phyloP scores from a whole-genome alignment of 2,888 invertebrate species.

The Sesia apiformis region DNA sequence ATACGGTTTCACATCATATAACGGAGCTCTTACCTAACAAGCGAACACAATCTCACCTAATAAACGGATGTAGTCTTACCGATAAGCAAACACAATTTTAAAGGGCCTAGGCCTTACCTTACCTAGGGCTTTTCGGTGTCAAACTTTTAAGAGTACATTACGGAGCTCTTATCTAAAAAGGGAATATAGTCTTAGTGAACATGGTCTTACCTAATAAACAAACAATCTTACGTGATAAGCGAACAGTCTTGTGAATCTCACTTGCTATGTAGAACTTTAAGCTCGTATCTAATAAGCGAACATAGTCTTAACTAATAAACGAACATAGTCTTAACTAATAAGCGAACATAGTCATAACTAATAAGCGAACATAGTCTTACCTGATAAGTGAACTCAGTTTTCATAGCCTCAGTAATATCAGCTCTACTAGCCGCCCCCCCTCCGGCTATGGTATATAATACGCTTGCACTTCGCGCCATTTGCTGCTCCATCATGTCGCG shows the following conservation, averaged over 20 bases:
- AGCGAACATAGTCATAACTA: background rate
- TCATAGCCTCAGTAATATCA: conserved; percentile 61
- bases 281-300: background rate
- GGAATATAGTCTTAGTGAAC: too few species aligned
- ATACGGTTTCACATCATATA: too few species aligned
- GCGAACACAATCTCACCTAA: too few species aligned
- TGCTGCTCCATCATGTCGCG: conserved; percentile 74
- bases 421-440: conserved; percentile 38
- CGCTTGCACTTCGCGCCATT: conserved; percentile 62
- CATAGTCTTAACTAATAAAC: background rate
- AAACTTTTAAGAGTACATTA: too few species aligned
- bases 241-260: background rate
- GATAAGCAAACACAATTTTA: too few species aligned
- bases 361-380: conserved; percentile 16
- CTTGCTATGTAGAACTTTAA: background rate
- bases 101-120: too few species aligned
- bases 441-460: conserved; percentile 57
- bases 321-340: background rate
- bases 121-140: too few species aligned
- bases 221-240: too few species aligned
- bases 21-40: too few species aligned
- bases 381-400: conserved; percentile 62
- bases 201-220: too few species aligned
- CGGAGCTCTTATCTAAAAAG: too few species aligned
- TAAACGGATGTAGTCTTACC: too few species aligned